Conservation (phyloP, 2,888 invertebrate genomes). For the Lasius platythorax region DNA sequence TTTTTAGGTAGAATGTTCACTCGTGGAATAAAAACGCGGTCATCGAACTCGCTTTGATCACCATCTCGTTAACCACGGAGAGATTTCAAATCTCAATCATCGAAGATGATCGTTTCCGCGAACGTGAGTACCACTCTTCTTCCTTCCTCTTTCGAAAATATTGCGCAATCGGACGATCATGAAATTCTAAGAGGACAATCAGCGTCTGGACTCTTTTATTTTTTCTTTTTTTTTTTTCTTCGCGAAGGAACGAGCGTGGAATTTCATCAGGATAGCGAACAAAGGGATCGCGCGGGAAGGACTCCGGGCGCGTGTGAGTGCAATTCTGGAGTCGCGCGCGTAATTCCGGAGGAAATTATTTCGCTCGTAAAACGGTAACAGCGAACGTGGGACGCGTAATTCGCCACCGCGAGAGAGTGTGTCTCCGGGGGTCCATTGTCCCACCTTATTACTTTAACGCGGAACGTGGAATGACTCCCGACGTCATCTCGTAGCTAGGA, state of each 20-base stretch:
- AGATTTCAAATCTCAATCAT: slow-evolving; percentile 10
- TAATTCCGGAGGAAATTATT: slow-evolving; percentile 69
- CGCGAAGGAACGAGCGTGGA: neutral
- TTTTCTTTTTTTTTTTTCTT: neutral
- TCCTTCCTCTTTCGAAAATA: slow-evolving; percentile 2
- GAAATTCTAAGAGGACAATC: slow-evolving; percentile 26
- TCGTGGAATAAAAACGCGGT: slow-evolving; percentile 14
- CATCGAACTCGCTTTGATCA: slow-evolving; percentile 8
- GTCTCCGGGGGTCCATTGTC: slow-evolving; percentile 60
- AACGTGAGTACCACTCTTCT: neutral
- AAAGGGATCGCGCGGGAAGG: slow-evolving; percentile 22
- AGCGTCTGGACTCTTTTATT: neutral
- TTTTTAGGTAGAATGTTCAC: neutral
- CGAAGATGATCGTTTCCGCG: slow-evolving; percentile 6
- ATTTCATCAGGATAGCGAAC: slow-evolving; percentile 30
- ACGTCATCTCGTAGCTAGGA: slow-evolving; percentile 8
- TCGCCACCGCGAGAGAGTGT: slow-evolving; percentile 46
- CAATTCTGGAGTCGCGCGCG: slow-evolving; percentile 44
- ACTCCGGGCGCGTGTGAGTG: slow-evolving; percentile 6
- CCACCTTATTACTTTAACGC: slow-evolving; percentile 54
- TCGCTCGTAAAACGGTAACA: slow-evolving; percentile 65
- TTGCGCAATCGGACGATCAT: slow-evolving; percentile 12
- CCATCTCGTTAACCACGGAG: slow-evolving; percentile 6
- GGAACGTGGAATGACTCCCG: slow-evolving; percentile 43
- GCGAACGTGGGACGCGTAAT: slow-evolving; percentile 61